Evolutionary conservation across 2,888 invertebrate species (phyloP), one percentile per base, ranked within the genome.

Genomic region (Pantelozetes paolii): DNA sequence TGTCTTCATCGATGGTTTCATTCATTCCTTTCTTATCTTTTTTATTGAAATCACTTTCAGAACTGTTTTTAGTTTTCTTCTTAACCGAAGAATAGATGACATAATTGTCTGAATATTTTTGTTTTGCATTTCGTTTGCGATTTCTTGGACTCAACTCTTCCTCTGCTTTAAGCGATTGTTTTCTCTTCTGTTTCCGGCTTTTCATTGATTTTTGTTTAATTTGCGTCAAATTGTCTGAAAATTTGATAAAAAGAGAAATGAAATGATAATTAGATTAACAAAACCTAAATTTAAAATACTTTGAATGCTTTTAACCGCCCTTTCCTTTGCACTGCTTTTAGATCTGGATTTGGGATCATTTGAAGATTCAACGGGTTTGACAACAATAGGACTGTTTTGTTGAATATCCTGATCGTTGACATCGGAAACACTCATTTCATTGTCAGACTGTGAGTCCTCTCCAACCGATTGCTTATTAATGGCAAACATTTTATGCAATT

Each of bases 391-490:
- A 50, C 50, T 50, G 50, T 15, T 50, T 3, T 8, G 59, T 5
- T 28, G 28, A 8, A 28, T 3, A 20, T 50, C 50, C 30, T 59
- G 59, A 28, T 59, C 59, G 59, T 71, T 78, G 79, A 64, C 75
- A 73, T 72, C 76, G 71, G 72, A 77, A 77, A 76, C 77, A 79
- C 75, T 84, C 85, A 74, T 84, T 83, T 75, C 74, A 67, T 76
- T 72, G 76, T 76, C 75, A 71, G 75, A 73, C 73, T 76, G 69
- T 75, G 75, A 74, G 76, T 77, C 57, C 28, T 59, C 59, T 59
- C 28, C 59, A 18, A 28, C 6, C 15, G 30, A 30, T 18, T 13
- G 28, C 28, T 59, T 59, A 18, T 28, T 15, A 28, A 18, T 59
- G 6, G 11, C 13, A 13, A 59, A 30, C 11, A 9, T 28, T 28